Evolutionary conservation across 2,797 vertebrate species (phyloP), one percentile per base, ranked within the genome.

Genomic region (Lacerta viridis): DNA sequence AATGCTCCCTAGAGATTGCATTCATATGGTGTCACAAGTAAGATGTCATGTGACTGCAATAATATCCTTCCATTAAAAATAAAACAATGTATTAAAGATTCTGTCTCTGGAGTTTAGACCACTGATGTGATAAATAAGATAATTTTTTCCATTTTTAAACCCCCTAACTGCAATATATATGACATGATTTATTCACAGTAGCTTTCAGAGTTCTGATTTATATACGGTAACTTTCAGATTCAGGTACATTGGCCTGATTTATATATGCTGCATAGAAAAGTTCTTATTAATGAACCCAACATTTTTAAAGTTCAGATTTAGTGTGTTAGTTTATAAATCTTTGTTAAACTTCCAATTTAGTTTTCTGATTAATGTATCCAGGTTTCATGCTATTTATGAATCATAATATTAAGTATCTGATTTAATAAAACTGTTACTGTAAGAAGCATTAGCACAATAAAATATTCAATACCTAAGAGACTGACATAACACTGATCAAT

Each of bases 281-380:
- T 95, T 94, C 79, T 77, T 95, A 93, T 96, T 95, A 33, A 96
- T 94, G 94, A 96, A 94, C 92, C 72, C 82, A 91, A 93, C 93
- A 95, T 90, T 95, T 88, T 96, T 76, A 94, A 94, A 92, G 85
- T 91, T 92, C 68, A 93, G 90, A 95, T 95, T 94, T 94, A 93
- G 72, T 93, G 77, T 91, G 83, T 92, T 92, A 94, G 89, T 95
- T 92, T 91, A 95, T 95, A 96, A 97, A 96, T 96, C 92, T 96
- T 93, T 87, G 85, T 94, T 95, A 95, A 95, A 94, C 36, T 95
- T 96, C 77, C 92, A 93, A 80, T 94, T 96, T 94, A 85, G 66
- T 93, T 87, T 88, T 41, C 9, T 94, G 91, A 96, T 96, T 96
- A 95, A 97, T 96, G 78, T 80, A 80, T 86, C 36, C 86, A 92